These are phyloP conservation scores for Cryptosula pallasiana DNA, from an alignment of 2,888 invertebrate genomes.

Conservation along the genomic window DNA sequence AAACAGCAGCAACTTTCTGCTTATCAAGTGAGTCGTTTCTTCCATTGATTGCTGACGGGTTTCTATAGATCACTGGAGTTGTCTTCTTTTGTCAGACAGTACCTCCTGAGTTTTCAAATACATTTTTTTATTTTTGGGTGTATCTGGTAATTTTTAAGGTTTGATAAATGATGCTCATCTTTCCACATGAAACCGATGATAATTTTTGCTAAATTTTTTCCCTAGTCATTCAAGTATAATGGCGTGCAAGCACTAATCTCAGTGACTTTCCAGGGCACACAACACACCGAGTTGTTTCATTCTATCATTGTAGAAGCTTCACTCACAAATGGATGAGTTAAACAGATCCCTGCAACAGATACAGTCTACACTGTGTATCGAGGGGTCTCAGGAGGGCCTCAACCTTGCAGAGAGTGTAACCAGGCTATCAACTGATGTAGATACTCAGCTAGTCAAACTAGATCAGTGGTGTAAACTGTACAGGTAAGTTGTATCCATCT, in stretches of 20 bases:
- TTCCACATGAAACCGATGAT: too few species aligned
- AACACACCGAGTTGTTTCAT: not conserved
- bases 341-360: not conserved
- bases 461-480: slow-evolving; percentile 17
- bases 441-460: not conserved
- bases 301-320: not conserved
- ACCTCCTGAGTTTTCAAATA: too few species aligned
- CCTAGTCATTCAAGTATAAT: too few species aligned
- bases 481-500: not conserved
- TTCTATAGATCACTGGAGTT: too few species aligned
- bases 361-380: not conserved
- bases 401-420: not conserved
- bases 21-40: not conserved
- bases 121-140: too few species aligned
- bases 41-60: too few species aligned
- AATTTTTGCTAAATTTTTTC: too few species aligned
- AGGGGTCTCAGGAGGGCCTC: slow-evolving; percentile 19
- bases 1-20: not conserved
- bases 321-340: slow-evolving; percentile 16
- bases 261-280: too few species aligned
- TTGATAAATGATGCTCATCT: too few species aligned
- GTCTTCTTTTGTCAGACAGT: too few species aligned
- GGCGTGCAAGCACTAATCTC: too few species aligned
- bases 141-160: too few species aligned
- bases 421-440: not conserved